Evolutionary conservation across 2,113 vertebrate species (phyloP).

Genomic region (Pagrus major): DNA sequence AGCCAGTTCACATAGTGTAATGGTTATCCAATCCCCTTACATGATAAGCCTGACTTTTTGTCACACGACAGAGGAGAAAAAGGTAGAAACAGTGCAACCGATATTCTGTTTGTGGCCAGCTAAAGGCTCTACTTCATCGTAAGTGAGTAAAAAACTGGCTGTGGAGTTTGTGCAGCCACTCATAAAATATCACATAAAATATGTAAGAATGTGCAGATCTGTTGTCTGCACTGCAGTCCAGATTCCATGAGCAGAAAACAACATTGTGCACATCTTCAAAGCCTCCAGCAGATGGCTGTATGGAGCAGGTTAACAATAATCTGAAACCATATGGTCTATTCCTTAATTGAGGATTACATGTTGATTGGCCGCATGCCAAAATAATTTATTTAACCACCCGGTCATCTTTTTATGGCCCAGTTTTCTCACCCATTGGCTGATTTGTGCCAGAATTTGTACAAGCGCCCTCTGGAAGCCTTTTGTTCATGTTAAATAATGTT

Average conservation of each 20-base stretch:
- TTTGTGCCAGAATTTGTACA: background rate
- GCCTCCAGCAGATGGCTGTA: constrained; percentile 21
- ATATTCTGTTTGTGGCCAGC: too few relatives aligned
- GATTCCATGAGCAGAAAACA: background rate
- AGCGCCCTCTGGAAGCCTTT: background rate
- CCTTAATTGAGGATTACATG: background rate
- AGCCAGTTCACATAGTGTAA: too few relatives aligned
- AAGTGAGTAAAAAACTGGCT: background rate
- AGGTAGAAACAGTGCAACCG: too few relatives aligned
- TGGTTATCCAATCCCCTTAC: too few relatives aligned
- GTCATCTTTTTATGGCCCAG: background rate
- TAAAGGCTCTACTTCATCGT: background rate
- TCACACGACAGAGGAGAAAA: too few relatives aligned
- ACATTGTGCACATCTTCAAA: background rate
- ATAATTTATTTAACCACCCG: background rate
- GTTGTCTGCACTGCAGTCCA: background rate
- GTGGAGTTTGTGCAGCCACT: background rate
- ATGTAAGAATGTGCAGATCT: background rate
- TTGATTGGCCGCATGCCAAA: background rate
- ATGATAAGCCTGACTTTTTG: too few relatives aligned
- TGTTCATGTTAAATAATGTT: background rate
- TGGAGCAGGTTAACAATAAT: background rate
- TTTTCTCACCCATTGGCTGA: background rate
- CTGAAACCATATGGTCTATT: background rate
- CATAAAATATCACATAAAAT: background rate